Percentiles rank a stretch among this genome's conserved stretches.
Conservation (phyloP, 2,113 vertebrate genomes). For the Zosterops pallidus region DNA sequence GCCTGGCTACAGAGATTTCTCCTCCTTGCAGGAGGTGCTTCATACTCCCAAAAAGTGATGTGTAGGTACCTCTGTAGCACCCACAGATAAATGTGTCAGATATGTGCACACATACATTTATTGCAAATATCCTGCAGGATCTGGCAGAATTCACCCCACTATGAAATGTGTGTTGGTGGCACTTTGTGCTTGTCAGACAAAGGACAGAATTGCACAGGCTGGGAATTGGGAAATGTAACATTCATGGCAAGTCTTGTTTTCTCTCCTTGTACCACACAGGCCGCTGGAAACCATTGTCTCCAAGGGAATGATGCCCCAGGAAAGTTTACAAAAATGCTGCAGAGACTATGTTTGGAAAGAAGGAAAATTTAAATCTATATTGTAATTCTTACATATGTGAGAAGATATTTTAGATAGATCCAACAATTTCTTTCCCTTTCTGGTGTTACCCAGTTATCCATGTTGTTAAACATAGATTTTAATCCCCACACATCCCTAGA, state of each 20-base stretch:
- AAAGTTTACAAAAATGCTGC: background rate
- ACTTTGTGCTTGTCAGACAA: background rate
- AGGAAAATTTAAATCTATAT: background rate
- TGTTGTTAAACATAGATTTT: conserved; percentile 49
- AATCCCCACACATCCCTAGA: conserved; percentile 54
- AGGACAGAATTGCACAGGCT: background rate
- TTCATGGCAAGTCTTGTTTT: background rate
- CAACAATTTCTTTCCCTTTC: conserved; percentile 41
- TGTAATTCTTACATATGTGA: background rate
- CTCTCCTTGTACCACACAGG: background rate
- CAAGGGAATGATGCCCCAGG: background rate
- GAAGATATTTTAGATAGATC: background rate
- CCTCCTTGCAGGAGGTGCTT: background rate
- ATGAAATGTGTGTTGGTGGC: background rate
- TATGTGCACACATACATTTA: background rate
- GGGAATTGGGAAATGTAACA: background rate
- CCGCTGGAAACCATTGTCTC: background rate
- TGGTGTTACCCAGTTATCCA: conserved; percentile 39
- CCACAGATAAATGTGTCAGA: background rate
- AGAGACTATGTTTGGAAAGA: background rate
- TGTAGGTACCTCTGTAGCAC: background rate
- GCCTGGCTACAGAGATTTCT: background rate
- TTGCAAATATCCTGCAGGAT: background rate
- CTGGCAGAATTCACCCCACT: rapidly evolving
- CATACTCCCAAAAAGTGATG: background rate